Conservation (phyloP, 2,797 vertebrate species). For the Halcyon smyrnensis region DNA sequence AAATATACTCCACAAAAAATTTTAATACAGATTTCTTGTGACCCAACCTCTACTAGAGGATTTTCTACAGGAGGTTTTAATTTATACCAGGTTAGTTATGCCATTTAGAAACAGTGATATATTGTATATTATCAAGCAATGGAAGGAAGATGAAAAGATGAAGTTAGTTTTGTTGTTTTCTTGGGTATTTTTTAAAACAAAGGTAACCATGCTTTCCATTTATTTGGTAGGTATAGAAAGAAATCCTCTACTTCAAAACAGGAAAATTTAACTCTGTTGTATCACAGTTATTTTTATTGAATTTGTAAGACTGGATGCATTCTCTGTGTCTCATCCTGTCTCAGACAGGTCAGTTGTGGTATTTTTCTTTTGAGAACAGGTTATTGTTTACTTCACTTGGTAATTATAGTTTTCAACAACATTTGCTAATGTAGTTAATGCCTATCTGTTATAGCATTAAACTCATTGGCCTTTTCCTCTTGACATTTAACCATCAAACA, state of each 20-base stretch:
- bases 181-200: background rate
- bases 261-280: background rate
- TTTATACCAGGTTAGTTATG: background rate
- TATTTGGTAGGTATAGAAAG: background rate
- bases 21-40: background rate
- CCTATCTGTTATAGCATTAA: background rate
- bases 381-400: constrained; percentile 19
- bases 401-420: constrained; percentile 54
- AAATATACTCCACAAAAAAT: background rate
- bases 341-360: background rate
- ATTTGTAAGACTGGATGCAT: background rate
- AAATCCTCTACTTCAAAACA: background rate
- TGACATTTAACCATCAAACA: constrained; percentile 13
- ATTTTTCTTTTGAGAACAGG: background rate
- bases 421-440: constrained; percentile 40
- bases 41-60: background rate
- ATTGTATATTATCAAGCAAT: background rate
- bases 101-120: background rate
- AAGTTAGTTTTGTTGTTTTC: background rate
- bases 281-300: background rate
- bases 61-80: background rate
- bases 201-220: background rate
- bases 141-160: background rate
- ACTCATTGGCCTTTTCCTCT: constrained; percentile 25
- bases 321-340: background rate